A percentile compares a stretch with the other conserved stretches of the same genome.
These are phyloP conservation scores for Pimpla rufipes DNA, from an alignment of 2,888 invertebrate genomes.

Conservation along the genomic window DNA sequence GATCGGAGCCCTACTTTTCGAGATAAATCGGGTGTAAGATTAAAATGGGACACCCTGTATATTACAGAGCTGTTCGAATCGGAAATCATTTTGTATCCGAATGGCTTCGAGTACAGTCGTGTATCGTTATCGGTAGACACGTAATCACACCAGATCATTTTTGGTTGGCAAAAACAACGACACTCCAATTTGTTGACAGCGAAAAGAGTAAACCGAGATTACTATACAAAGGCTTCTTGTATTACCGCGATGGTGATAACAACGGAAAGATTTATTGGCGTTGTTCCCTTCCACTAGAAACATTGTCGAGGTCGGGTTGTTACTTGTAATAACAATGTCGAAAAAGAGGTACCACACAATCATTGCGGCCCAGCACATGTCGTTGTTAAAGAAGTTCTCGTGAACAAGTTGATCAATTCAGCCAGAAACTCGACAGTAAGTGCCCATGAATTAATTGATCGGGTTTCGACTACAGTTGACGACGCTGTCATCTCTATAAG, in stretches of 20 bases:
- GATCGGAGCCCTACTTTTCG: no score
- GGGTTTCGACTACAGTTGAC: not conserved
- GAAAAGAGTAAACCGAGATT: slow-evolving; percentile 19
- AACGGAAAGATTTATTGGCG: slow-evolving; percentile 1
- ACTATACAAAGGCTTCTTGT: slow-evolving; percentile 8
- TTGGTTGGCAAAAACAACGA: not conserved
- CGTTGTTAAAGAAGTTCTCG: slow-evolving; percentile 13
- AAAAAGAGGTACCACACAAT: not conserved
- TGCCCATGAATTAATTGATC: slow-evolving; percentile 11
- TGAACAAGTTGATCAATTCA: slow-evolving; percentile 3
- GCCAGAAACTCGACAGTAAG: slow-evolving; percentile 2
- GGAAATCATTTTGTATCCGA: not conserved
- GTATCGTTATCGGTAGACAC: not conserved
- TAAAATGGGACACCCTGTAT: no score
- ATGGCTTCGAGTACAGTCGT: not conserved
- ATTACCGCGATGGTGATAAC: not conserved
- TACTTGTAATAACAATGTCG: not conserved
- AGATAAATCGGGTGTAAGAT: no score
- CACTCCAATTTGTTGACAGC: slow-evolving; percentile 12
- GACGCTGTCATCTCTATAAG: slow-evolving; percentile 10
- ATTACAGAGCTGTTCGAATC: no score
- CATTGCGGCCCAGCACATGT: slow-evolving; percentile 13
- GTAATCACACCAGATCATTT: no score
- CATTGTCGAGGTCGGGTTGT: slow-evolving; percentile 2
- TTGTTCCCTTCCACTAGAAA: not conserved